A percentile compares a stretch with the other conserved stretches of the same genome.
Evolutionary conservation across 2,113 vertebrate species (phyloP).

Genomic region (Esox niger): DNA sequence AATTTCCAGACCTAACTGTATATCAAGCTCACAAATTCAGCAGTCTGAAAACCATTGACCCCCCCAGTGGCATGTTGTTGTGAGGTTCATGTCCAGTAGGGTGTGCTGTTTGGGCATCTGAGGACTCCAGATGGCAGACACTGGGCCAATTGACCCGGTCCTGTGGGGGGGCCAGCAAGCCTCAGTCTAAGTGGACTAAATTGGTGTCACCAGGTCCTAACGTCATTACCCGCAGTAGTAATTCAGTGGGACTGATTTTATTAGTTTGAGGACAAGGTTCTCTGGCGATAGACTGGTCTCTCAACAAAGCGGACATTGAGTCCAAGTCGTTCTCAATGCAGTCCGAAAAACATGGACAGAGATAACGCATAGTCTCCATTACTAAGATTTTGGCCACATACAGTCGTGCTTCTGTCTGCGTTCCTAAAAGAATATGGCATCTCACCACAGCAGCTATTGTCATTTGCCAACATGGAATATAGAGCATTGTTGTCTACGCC

Average conservation of each 20-base stretch:
- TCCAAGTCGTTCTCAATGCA: slow-evolving; percentile 22
- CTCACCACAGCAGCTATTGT: background rate
- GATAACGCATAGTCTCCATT: slow-evolving; percentile 22
- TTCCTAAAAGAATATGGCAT: background rate
- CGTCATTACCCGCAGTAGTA: slow-evolving; percentile 64
- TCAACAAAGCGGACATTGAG: slow-evolving; percentile 68
- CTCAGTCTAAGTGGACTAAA: slow-evolving; percentile 61
- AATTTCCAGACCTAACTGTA: no score
- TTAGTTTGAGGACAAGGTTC: slow-evolving; percentile 65
- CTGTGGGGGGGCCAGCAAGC: slow-evolving; percentile 20
- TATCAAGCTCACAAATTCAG: no score
- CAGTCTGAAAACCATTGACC: background rate
- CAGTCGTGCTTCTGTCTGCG: background rate
- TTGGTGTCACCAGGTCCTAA: slow-evolving; percentile 78
- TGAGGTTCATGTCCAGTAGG: slow-evolving; percentile 29
- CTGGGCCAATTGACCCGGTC: slow-evolving; percentile 2
- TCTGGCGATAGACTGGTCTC: slow-evolving; percentile 46
- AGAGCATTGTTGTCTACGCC: background rate
- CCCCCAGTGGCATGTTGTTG: background rate
- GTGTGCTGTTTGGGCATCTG: slow-evolving; percentile 47
- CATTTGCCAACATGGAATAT: background rate
- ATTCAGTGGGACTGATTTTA: slow-evolving; percentile 73
- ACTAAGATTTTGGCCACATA: background rate
- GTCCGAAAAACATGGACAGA: slow-evolving; percentile 46
- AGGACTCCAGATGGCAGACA: slow-evolving; percentile 5